Conservation (phyloP, 2,113 vertebrate genomes). For the Fulmarus glacialis region DNA sequence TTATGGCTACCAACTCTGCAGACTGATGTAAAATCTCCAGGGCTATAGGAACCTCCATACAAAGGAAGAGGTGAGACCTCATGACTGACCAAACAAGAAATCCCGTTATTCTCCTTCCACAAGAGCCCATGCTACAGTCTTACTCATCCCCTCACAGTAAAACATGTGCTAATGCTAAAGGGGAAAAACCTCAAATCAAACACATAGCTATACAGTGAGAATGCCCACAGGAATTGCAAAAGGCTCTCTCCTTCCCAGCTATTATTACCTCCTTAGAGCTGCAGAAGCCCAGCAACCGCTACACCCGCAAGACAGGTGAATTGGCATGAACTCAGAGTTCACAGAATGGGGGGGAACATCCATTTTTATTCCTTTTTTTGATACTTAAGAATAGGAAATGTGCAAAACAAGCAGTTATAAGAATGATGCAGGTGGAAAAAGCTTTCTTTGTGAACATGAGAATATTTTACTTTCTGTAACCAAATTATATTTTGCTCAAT, state of each 20-base stretch:
- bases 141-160: neutral
- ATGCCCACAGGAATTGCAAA: neutral
- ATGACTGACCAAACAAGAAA: neutral
- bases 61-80: neutral
- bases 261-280: neutral
- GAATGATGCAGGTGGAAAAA: neutral
- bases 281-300: neutral
- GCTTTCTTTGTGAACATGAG: neutral
- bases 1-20: neutral
- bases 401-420: neutral
- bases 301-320: neutral
- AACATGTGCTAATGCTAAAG: neutral
- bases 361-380: neutral
- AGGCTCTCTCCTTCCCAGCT: neutral
- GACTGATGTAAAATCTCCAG: neutral
- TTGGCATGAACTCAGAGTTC: neutral
- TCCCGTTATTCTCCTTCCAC: neutral
- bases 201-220: neutral
- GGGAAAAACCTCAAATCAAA: neutral
- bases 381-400: neutral
- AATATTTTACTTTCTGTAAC: neutral
- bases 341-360: neutral
- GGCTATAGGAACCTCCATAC: neutral
- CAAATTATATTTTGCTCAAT: neutral
- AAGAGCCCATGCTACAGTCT: neutral